phyloP scores from a whole-genome alignment of 2,113 vertebrate species.

The Podarcis raffonei region DNA sequence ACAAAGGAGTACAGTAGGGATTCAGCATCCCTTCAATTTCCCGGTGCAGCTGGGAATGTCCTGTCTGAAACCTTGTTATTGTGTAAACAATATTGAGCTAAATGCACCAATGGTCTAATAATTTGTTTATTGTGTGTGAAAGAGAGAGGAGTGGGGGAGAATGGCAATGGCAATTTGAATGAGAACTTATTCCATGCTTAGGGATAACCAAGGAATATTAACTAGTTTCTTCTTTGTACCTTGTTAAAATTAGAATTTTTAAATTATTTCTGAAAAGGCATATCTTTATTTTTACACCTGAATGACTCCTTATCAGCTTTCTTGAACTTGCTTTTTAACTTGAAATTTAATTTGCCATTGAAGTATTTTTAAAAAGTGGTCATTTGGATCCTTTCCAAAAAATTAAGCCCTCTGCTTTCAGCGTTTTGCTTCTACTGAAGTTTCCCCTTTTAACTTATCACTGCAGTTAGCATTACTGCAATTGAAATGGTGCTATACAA shows the following conservation, averaged over 20 bases:
- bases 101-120: no score
- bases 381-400: not conserved
- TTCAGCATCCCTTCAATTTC: no score
- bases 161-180: not conserved
- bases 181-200: not conserved
- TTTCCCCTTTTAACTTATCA: not conserved
- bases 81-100: no score
- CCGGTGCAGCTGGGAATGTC: no score
- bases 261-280: rapidly evolving
- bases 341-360: not conserved
- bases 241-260: not conserved
- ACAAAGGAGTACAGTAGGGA: no score
- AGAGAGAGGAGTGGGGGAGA: not conserved
- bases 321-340: not conserved
- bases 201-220: not conserved
- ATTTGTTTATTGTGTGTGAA: not conserved
- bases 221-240: no score
- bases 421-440: not conserved
- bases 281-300: not conserved
- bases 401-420: not conserved
- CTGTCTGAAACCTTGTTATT: no score
- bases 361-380: not conserved
- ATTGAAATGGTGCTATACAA: not conserved
- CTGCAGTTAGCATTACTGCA: not conserved
- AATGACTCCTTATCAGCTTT: not conserved